phyloP scores from a whole-genome alignment of 2,113 vertebrate species.

The Eptesicus fuscus region DNA sequence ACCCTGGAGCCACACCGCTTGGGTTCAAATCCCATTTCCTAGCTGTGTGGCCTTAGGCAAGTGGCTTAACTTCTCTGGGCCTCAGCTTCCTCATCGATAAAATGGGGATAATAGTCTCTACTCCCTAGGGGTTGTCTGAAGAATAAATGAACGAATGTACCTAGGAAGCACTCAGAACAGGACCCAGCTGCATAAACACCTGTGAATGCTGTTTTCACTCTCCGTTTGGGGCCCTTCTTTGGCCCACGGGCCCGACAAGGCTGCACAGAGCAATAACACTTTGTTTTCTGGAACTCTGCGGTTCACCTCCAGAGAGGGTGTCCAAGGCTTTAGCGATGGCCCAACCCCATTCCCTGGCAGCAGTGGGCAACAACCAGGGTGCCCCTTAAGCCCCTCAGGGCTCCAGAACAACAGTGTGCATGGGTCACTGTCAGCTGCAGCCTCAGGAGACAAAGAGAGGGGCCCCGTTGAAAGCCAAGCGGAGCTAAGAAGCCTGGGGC shows the following conservation, averaged over 20 bases:
- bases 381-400: not conserved
- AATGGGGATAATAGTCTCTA: not conserved
- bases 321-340: accelerated
- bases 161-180: not conserved
- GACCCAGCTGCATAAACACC: accelerated
- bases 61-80: not conserved
- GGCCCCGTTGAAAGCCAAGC: not conserved
- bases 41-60: not conserved
- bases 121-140: not conserved
- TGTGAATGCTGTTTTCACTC: accelerated
- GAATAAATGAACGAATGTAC: accelerated
- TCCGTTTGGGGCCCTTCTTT: accelerated
- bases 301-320: too few relatives aligned
- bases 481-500: not conserved
- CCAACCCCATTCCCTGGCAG: too few relatives aligned
- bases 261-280: accelerated
- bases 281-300: not conserved
- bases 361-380: not conserved
- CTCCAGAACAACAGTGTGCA: not conserved
- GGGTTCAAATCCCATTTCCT: not conserved
- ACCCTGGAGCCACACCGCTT: not conserved
- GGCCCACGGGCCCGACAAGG: accelerated
- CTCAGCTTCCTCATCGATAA: not conserved
- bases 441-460: not conserved
- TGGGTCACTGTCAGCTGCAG: accelerated